Evolutionary conservation across 2,888 invertebrate genomes (phyloP), one percentile per base, ranked within the genome.

Genomic region (Macrosoma leucophasiata): DNA sequence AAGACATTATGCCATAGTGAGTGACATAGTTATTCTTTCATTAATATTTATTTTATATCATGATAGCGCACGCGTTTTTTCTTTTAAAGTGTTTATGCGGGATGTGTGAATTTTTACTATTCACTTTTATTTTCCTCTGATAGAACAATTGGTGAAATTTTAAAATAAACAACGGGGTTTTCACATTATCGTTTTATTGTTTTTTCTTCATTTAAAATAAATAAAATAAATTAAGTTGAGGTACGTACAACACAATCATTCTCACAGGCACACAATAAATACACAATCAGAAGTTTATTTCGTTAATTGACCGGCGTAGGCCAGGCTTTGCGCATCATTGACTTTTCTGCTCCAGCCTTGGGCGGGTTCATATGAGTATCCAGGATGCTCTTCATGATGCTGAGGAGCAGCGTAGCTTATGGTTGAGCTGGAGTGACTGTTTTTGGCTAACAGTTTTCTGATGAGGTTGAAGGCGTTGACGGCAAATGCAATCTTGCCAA

Each of bases 401-500:
- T 88, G 87, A 57, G 87, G 88, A 56, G 87, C 87, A 13, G 87
- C 77, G 10, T 90, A 90, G 56, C 92, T 92, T 61, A 90, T 88
- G 44, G 56, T 44, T 2, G 64, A 57, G 3, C 62, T 61, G 6
- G 64, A 57, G 6, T 48, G 52, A 37, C 58, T 43, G 35, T 62
- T 88, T 87, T 71, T 90, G 73, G 88, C 90, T 29, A 93, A 65
- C n/a, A 94, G 85, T 67, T 92, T 93, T 57, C 74, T 76, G 53
- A 85, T 73, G 1, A 82, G 76, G 57, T 89, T 89, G 56, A 94
- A 87, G 13, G 89, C 89, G 36, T 90, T 89, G 65, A 94, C 87
- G 47, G 93, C 87, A 35, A 95, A 87, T n/a, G 93, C 94, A 48
- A 94, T 89, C 84, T 95, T 95, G 58, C 93, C 93, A 47, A 94